Base-by-base conservation (phyloP, 2,797 vertebrate genomes). In the Sternarchorhynchus goeldii region DNA sequence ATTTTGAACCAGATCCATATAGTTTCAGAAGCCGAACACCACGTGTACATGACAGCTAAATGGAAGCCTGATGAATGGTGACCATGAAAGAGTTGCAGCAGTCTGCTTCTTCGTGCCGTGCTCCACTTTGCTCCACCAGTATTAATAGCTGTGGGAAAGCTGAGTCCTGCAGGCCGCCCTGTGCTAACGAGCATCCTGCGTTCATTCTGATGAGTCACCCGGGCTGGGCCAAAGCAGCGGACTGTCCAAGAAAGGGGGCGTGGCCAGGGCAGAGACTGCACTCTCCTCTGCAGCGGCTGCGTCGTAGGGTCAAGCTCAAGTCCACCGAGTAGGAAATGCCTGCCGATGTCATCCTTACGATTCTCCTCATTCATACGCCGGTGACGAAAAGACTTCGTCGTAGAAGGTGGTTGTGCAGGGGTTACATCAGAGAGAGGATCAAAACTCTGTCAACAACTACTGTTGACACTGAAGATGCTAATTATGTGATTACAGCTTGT, bases 71-170 rank as follows among this genome's bases (percentile, higher is more conserved):
- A 68, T 73, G 64, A 81, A 60, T 53, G 39, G 75, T 58, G 20
- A 72, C 45, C 71, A 65, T 20, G 25, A 66, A 65, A 67, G 58
- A 31, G n/a, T 21, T 1, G 18, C 31, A 66, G 53, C 66, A 81
- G 78, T 55, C 83, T 58, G 84, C 65, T 78, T 82, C 32, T 74
- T 39, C 83, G 59, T 76, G 79, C 79, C 80, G 78, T 90, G 89
- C 90, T 90, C 90, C 85, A 90, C 79, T 91, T 90, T 84, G 84
- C 64, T 25, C 25, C 59, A 83, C 85, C 36, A 34, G n/a, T 84
- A 92, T 91, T 91, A 89, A 90, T 91, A 91, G 88, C 78, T 69
- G 76, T 41, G 76, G 76, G 81, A 84, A 75, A 82, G 79, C 57
- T 2, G 18, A 7, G 76, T 77, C 75, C 78, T 73, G 68, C 32